phyloP scores from a whole-genome alignment of 2,113 vertebrate genomes.

The Spea bombifrons region DNA sequence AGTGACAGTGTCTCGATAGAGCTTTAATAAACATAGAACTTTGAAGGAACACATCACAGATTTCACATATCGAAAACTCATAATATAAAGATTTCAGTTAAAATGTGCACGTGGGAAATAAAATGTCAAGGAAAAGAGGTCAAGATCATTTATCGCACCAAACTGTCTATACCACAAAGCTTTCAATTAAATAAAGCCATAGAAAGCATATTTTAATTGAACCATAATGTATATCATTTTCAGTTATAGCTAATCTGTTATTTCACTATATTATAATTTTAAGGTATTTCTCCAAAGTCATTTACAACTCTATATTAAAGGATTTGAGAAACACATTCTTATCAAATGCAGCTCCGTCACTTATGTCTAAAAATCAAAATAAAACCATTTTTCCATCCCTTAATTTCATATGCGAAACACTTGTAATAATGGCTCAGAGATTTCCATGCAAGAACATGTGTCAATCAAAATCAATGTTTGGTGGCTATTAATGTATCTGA shows the following conservation, averaged over 20 bases:
- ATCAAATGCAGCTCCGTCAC: not conserved
- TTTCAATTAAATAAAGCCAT: constrained; percentile 24
- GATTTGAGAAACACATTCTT: not conserved
- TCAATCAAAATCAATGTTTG: constrained; percentile 7
- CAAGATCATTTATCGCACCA: constrained; percentile 27
- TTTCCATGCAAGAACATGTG: not conserved
- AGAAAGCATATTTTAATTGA: constrained; percentile 33
- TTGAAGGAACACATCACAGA: not conserved
- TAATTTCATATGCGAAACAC: not conserved
- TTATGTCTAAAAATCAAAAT: not conserved
- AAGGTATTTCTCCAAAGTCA: constrained; percentile 5
- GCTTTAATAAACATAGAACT: not conserved
- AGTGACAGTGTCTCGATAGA: not conserved
- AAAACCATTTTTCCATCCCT: not conserved
- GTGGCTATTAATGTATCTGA: not conserved
- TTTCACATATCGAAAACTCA: not conserved
- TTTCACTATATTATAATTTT: constrained; percentile 30
- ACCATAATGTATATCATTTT: constrained; percentile 36
- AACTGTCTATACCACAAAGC: constrained; percentile 2
- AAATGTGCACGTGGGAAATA: not conserved
- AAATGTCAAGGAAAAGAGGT: constrained; percentile 31
- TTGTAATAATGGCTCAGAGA: not conserved
- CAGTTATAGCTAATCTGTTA: constrained; percentile 19
- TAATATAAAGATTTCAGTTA: constrained; percentile 6
- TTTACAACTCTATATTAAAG: not conserved